A percentile compares a stretch with the other conserved stretches of the same genome.
phyloP scores from a whole-genome alignment of 2,888 invertebrate species.

The Pocota personata region DNA sequence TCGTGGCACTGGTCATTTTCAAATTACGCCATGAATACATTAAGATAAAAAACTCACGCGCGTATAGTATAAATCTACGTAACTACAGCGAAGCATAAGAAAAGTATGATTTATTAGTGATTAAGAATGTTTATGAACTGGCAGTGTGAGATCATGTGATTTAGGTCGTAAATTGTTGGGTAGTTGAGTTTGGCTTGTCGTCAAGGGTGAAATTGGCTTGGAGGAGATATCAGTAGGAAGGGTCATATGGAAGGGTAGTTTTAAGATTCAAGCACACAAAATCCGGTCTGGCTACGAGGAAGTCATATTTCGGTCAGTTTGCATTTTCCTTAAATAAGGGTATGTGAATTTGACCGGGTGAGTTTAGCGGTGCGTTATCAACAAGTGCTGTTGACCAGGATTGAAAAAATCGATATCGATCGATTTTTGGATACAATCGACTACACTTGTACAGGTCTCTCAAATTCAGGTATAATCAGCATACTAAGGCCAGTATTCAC shows the following conservation, averaged over 20 bases:
- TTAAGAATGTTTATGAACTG: slow-evolving; percentile 50
- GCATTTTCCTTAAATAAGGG: too few species aligned
- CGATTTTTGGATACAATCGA: too few species aligned
- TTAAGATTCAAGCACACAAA: background rate
- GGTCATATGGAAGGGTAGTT: background rate
- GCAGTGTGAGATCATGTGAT: slow-evolving; percentile 61
- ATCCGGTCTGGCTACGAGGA: background rate
- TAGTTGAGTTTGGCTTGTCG: slow-evolving; percentile 37
- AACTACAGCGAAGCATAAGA: slow-evolving; percentile 31
- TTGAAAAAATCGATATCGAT: too few species aligned
- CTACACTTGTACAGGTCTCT: too few species aligned
- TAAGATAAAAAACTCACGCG: slow-evolving; percentile 56
- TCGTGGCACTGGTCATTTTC: slow-evolving; percentile 26
- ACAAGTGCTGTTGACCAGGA: too few species aligned
- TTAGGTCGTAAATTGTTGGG: slow-evolving; percentile 32
- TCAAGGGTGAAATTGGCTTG: background rate
- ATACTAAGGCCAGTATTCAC: too few species aligned
- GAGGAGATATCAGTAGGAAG: background rate
- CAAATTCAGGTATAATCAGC: too few species aligned
- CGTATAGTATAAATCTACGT: slow-evolving; percentile 21
- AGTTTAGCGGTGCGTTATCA: too few species aligned
- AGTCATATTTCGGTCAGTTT: background rate
- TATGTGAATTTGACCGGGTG: too few species aligned
- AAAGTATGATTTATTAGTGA: slow-evolving; percentile 71
- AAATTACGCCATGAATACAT: slow-evolving; percentile 71